Evolutionary conservation across 2,113 vertebrate species (phyloP).

Genomic region (Nothocercus nigrocapillus): DNA sequence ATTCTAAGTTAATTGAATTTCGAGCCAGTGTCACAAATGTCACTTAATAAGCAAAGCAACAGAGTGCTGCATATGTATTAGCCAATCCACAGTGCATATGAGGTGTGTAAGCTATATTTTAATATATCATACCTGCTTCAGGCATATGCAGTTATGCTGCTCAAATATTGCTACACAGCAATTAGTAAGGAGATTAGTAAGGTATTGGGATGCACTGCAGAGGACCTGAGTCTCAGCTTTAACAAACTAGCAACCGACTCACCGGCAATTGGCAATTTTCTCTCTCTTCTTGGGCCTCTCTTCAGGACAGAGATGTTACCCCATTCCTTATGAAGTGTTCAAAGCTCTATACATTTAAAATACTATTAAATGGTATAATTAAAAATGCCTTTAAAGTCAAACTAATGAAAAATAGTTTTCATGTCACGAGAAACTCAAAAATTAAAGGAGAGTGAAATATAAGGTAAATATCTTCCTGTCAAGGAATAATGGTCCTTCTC

Average conservation of each 20-base stretch:
- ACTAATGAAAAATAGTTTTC: background rate
- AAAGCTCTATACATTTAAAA: background rate
- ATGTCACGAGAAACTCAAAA: background rate
- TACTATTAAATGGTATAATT: background rate
- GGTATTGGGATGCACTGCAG: background rate
- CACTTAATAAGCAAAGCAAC: slow-evolving; percentile 39
- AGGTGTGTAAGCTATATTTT: background rate
- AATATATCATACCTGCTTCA: background rate
- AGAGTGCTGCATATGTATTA: background rate
- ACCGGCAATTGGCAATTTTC: fast-evolving
- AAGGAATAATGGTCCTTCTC: background rate
- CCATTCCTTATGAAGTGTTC: background rate
- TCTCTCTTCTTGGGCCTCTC: background rate
- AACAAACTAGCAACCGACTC: background rate
- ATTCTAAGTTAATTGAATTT: slow-evolving; percentile 61
- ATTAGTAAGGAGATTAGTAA: background rate
- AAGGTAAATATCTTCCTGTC: background rate
- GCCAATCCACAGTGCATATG: background rate
- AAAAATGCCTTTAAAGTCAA: background rate
- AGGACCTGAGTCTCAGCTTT: background rate
- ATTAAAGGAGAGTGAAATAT: background rate
- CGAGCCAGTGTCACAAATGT: slow-evolving; percentile 36
- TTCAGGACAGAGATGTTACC: background rate
- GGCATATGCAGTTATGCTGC: no score
- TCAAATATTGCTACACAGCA: background rate